Evolutionary conservation across 2,888 invertebrate genomes (phyloP).

Genomic region (Caenorhabditis sp.): DNA sequence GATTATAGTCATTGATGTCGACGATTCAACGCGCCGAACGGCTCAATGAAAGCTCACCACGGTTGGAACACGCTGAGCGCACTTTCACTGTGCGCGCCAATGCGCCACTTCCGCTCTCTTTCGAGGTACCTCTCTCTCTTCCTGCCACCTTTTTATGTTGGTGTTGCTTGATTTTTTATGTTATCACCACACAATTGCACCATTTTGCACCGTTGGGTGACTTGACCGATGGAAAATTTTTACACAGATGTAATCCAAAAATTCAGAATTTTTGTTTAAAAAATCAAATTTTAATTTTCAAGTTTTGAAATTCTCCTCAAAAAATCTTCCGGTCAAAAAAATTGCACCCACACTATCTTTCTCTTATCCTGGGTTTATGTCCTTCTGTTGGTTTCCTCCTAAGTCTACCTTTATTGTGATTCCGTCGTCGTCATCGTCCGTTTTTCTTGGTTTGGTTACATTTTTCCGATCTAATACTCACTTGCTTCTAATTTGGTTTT

Average conservation of each 20-base stretch:
- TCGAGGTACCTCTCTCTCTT: constrained; percentile 43
- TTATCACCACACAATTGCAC: too few species aligned
- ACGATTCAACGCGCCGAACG: constrained; percentile 54
- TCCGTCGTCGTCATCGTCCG: background rate
- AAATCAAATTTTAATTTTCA: too few species aligned
- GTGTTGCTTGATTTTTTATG: background rate
- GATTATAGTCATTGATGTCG: constrained; percentile 49
- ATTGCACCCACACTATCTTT: too few species aligned
- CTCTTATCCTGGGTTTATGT: background rate
- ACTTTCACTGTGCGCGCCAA: constrained; percentile 56
- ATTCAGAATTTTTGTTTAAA: too few species aligned
- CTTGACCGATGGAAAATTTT: too few species aligned
- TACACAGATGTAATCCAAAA: too few species aligned
- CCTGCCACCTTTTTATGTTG: background rate
- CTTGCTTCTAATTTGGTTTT: background rate
- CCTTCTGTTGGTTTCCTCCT: constrained; percentile 2
- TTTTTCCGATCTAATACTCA: too few species aligned
- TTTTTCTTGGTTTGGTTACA: background rate
- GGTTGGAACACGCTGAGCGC: constrained; percentile 56
- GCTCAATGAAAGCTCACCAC: constrained; percentile 48
- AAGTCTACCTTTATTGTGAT: background rate
- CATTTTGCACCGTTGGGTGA: too few species aligned
- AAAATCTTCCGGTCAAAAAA: too few species aligned
- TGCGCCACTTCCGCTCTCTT: constrained; percentile 53
- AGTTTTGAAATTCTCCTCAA: too few species aligned